A percentile compares a stretch with the other conserved stretches of the same genome.
These are phyloP conservation scores for Drosophila lini DNA, from an alignment of 1,140 invertebrate species.

Conservation along the genomic window DNA sequence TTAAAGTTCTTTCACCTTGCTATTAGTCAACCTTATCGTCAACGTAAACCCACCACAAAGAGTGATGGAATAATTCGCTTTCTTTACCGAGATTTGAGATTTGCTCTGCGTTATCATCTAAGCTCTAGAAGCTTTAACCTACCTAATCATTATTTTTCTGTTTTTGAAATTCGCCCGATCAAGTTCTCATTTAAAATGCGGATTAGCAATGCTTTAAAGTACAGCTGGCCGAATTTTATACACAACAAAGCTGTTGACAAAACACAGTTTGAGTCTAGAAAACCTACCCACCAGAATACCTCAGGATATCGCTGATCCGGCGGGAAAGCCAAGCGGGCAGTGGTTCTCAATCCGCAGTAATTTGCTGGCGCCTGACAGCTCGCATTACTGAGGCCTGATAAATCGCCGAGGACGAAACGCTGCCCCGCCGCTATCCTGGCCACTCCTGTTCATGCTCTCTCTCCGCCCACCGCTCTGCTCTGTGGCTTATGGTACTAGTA, in stretches of 20 bases:
- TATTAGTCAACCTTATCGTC: neutral
- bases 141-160: neutral
- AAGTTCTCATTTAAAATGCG: neutral
- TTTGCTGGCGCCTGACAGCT: constrained; percentile 7
- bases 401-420: neutral
- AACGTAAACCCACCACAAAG: neutral
- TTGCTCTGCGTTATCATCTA: neutral
- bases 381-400: neutral
- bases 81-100: neutral
- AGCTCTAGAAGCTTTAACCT: neutral
- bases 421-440: constrained; percentile 1
- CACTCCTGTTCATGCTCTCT: constrained; percentile 28
- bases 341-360: constrained; percentile 14
- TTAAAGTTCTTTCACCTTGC: neutral
- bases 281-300: neutral
- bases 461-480: neutral
- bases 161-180: neutral
- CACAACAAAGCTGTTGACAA: neutral
- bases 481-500: too few relatives aligned
- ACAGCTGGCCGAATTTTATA: neutral
- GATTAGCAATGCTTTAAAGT: neutral
- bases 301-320: neutral
- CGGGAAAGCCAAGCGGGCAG: neutral
- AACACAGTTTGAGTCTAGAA: neutral
- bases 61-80: neutral